A percentile compares a stretch with the other conserved stretches of the same genome.
phyloP scores from a whole-genome alignment of 2,113 vertebrate genomes.

The Tyrannus savana region DNA sequence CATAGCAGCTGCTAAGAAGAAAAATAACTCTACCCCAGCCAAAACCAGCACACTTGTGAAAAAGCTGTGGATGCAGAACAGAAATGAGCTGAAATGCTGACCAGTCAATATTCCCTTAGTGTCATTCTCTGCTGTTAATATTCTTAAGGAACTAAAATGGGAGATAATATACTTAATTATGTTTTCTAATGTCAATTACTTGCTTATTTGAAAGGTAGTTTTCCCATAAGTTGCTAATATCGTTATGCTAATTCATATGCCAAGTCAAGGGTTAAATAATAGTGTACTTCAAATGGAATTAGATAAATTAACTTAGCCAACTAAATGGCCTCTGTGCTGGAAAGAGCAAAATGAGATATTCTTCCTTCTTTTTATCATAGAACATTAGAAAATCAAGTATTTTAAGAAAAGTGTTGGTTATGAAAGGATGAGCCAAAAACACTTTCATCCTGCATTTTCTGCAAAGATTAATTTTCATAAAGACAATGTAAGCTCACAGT shows the following conservation, averaged over 20 bases:
- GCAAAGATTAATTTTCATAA: neutral
- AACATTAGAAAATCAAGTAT: neutral
- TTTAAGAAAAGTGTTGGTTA: neutral
- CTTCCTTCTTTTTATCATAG: neutral
- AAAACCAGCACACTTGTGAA: neutral
- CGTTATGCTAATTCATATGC: neutral
- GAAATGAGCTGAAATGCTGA: neutral
- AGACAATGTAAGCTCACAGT: neutral
- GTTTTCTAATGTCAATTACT: neutral
- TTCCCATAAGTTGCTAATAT: neutral
- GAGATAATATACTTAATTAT: neutral
- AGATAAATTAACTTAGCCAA: slow-evolving; percentile 13
- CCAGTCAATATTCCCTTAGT: neutral
- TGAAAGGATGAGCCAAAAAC: neutral
- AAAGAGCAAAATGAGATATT: neutral
- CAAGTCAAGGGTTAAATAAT: slow-evolving; percentile 8
- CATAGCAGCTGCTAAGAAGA: too few relatives aligned
- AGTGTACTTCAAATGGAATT: neutral
- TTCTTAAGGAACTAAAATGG: neutral
- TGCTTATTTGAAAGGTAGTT: neutral
- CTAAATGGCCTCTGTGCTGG: neutral
- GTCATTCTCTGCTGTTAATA: neutral
- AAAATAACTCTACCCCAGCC: neutral
- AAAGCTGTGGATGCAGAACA: neutral
- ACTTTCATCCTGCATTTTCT: neutral